phyloP scores from a whole-genome alignment of 2,113 vertebrate genomes.

The Azemiops feae region DNA sequence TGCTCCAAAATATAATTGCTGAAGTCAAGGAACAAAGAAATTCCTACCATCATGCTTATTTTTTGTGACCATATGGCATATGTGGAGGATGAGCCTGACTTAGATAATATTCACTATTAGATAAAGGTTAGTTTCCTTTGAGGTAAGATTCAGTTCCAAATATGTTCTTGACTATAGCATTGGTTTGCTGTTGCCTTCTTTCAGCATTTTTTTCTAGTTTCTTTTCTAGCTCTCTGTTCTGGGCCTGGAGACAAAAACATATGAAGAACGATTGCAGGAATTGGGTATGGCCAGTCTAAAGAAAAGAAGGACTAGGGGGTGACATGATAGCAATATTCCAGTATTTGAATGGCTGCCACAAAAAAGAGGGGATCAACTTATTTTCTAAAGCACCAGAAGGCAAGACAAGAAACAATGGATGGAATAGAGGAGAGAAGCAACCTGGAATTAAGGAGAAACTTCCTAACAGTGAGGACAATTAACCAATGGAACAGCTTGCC shows the following conservation, averaged over 20 bases:
- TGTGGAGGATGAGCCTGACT: neutral
- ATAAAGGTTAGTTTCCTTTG: neutral
- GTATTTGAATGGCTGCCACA: neutral
- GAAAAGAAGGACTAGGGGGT: no score
- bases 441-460: neutral
- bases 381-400: neutral
- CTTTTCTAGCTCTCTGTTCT: neutral
- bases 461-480: neutral
- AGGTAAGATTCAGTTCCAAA: neutral
- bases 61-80: neutral
- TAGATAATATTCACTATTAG: neutral
- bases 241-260: neutral
- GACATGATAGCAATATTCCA: neutral
- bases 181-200: neutral
- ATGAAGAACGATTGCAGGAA: neutral
- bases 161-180: neutral
- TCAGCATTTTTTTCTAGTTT: neutral
- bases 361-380: neutral
- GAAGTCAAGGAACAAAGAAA: neutral
- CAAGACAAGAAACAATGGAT: neutral
- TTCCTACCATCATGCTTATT: neutral
- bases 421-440: neutral
- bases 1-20: neutral
- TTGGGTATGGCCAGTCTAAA: neutral
- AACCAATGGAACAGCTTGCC: neutral